Evolutionary conservation across 2,113 vertebrate species (phyloP).

Genomic region (Conger conger): DNA sequence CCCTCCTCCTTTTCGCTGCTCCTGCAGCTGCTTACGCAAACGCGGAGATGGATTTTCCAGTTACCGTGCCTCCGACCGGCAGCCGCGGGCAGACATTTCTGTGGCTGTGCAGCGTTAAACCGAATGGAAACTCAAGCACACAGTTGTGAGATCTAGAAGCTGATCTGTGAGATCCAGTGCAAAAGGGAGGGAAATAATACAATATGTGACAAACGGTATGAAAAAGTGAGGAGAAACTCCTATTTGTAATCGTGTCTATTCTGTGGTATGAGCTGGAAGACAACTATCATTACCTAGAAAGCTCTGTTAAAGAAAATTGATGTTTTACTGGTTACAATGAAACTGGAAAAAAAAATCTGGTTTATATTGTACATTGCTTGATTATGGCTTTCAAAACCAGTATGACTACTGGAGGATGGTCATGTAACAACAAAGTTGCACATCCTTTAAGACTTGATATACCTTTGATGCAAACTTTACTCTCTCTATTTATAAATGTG

Average conservation of each 20-base stretch:
- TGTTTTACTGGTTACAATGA: neutral
- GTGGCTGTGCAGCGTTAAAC: conserved; percentile 20
- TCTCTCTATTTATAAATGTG: neutral
- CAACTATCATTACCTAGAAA: neutral
- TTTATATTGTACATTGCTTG: neutral
- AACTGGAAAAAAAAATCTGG: neutral
- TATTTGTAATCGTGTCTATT: neutral
- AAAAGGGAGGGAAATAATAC: neutral
- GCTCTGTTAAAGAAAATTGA: neutral
- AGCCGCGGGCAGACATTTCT: conserved; percentile 37
- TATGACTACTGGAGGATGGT: neutral
- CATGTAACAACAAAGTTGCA: neutral
- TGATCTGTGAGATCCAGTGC: conserved; percentile 5
- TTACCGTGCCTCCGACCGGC: conserved; percentile 40
- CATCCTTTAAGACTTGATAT: no score
- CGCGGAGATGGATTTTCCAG: conserved; percentile 50
- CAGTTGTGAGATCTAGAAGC: neutral
- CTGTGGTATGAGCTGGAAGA: neutral
- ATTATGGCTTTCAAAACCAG: neutral
- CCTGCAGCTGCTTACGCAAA: conserved; percentile 15
- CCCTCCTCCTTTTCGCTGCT: conserved; percentile 16
- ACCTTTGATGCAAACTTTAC: no score
- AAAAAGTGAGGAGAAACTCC: neutral
- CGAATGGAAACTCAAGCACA: conserved; percentile 32
- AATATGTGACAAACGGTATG: neutral